Percentiles rank a stretch among this genome's conserved stretches.
Evolutionary conservation across 2,113 vertebrate species (phyloP).

Genomic region (Hippoglossus stenolepis): DNA sequence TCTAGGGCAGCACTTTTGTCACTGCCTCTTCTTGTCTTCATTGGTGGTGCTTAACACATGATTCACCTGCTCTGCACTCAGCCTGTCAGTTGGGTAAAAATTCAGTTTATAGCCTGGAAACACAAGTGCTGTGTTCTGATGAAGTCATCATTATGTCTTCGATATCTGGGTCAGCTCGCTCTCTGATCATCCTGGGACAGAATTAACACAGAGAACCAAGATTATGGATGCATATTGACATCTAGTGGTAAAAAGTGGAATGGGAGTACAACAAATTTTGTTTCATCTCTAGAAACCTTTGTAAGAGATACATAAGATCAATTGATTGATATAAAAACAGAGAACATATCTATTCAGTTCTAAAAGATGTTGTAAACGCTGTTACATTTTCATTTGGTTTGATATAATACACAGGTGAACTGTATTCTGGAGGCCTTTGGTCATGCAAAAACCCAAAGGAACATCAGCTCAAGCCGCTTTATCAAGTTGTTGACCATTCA

Average conservation of each 20-base stretch:
- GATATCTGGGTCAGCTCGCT: constrained; percentile 73
- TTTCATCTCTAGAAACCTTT: not conserved
- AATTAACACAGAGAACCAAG: not conserved
- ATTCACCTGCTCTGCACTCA: constrained; percentile 2
- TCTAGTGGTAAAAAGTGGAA: constrained; percentile 64
- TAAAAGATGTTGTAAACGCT: not conserved
- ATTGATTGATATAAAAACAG: not conserved
- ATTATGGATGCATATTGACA: constrained; percentile 49
- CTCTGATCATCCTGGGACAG: constrained; percentile 45
- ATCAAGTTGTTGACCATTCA: constrained; percentile 91
- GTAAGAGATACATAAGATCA: not conserved
- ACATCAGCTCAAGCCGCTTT: constrained; percentile 89
- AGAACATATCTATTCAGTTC: not conserved
- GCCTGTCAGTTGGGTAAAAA: constrained; percentile 25
- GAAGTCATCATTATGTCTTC: constrained; percentile 66
- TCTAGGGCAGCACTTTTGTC: constrained; percentile 2
- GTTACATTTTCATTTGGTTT: constrained; percentile 3
- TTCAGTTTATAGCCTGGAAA: constrained; percentile 14
- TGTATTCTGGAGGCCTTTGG: constrained; percentile 93
- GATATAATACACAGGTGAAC: constrained; percentile 81
- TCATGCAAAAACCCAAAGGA: constrained; percentile 91
- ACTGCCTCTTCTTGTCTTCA: not conserved
- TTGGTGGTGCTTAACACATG: not conserved
- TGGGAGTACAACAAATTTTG: not conserved
- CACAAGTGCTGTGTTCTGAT: constrained; percentile 48